Evolutionary conservation across 2,113 vertebrate species (phyloP).

Genomic region (Empidonax alnorum): DNA sequence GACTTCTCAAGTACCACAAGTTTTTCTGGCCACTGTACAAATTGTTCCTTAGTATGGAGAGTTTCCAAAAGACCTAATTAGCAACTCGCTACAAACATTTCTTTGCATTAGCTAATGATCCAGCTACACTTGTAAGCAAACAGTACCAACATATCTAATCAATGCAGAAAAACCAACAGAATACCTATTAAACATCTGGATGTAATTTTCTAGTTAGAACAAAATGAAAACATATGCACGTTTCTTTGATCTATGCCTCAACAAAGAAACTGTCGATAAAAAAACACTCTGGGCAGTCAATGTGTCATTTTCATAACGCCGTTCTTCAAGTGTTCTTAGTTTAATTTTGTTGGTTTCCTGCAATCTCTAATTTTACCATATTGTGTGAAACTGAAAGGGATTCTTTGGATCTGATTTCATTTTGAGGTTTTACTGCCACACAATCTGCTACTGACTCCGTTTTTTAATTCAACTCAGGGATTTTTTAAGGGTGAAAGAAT

Average conservation of each 20-base stretch:
- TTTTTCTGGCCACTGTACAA: conserved; percentile 82
- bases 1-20: conserved; percentile 76
- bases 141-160: conserved; percentile 87
- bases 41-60: conserved; percentile 80
- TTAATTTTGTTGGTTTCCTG: conserved; percentile 81
- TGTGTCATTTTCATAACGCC: conserved; percentile 81
- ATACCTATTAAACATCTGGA: conserved; percentile 89
- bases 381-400: conserved; percentile 80
- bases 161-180: conserved; percentile 83
- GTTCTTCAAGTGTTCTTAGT: conserved; percentile 75
- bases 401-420: conserved; percentile 77
- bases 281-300: conserved; percentile 74
- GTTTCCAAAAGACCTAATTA: conserved; percentile 87
- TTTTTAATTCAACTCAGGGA: neutral
- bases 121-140: conserved; percentile 87
- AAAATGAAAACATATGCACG: conserved; percentile 84
- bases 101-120: conserved; percentile 88
- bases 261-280: conserved; percentile 83
- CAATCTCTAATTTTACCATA: conserved; percentile 83
- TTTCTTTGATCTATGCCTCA: conserved; percentile 82
- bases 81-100: conserved; percentile 82
- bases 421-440: conserved; percentile 77
- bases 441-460: conserved; percentile 71
- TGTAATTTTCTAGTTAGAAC: conserved; percentile 85
- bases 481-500: conserved; percentile 29